Evolutionary conservation across 1,140 invertebrate species (phyloP), one percentile per base, ranked within the genome.

Genomic region (Psix sp.): DNA sequence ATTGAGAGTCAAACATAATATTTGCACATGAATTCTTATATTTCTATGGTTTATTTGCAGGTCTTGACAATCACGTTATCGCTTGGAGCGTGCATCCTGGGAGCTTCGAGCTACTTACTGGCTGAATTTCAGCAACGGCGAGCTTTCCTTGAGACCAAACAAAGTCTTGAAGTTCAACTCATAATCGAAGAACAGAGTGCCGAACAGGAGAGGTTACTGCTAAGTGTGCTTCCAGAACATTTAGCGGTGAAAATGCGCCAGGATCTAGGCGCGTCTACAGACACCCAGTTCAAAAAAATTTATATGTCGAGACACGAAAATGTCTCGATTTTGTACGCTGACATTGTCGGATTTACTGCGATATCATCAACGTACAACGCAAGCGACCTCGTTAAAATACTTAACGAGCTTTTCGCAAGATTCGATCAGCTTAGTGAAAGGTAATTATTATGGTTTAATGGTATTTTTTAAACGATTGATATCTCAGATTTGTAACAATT

Each of bases 281-380:
- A 95, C 56, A 92, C 91, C 3, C 96, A 97, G 83, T 98, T 98
- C 84, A 96, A 98, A 87, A 98, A 97, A 87, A 98, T 98, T 78
- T 98, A 98, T 82, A 97, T 98, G 96, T 96, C 94, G 60, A 89
- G 96, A 11, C 96, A 98, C 84, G 96, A 98, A 86, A 97, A 98
- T 86, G 96, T 98, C 68, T 98, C 96, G 92, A 96, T 96, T 80
- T 88, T 96, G 31, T 95, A 95, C 84, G 95, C 95, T 11, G 95
- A 97, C 85, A 97, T 97, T 79, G 95, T 97, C 3, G 95, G 95
- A 15, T 98, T 97, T 82, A 98, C 96, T 0, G 95, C 95, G 17
- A 96, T 97, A 66, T 96, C 96, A 0, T 99, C 96, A 0, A 96
- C 95, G 0, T 97, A 96, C 88, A 95, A 94, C 24, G 95, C 96